Conservation (phyloP, 2,888 invertebrate genomes). For the Amphipyra berbera region DNA sequence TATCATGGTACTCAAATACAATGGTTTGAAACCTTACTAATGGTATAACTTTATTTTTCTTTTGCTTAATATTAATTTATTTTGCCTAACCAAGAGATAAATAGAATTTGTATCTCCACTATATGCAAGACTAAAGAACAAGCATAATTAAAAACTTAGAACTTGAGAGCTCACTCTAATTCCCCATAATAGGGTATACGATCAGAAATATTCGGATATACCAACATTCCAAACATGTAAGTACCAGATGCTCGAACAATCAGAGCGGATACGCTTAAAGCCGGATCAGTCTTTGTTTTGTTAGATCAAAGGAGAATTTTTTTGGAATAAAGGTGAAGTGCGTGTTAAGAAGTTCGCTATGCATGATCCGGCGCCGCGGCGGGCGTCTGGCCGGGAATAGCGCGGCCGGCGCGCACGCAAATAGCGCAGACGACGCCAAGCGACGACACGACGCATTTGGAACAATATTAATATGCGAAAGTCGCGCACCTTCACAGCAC, state of each 20-base stretch:
- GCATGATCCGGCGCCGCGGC: slow-evolving; percentile 66
- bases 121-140: no score
- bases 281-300: slow-evolving; percentile 48
- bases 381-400: slow-evolving; percentile 76
- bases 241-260: slow-evolving; percentile 46
- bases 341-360: slow-evolving; percentile 68
- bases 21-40: slow-evolving; percentile 64
- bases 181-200: not conserved
- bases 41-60: slow-evolving; percentile 31
- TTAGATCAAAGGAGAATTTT: slow-evolving; percentile 72
- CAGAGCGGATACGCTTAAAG: slow-evolving; percentile 26
- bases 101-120: no score
- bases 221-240: slow-evolving; percentile 25
- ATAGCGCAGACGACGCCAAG: slow-evolving; percentile 78
- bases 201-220: slow-evolving; percentile 5
- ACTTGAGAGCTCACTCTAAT: no score
- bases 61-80: slow-evolving; percentile 1
- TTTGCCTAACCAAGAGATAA: not conserved
- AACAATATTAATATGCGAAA: slow-evolving; percentile 76
- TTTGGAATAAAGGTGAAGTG: slow-evolving; percentile 75
- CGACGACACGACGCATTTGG: slow-evolving; percentile 71
- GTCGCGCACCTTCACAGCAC: slow-evolving; percentile 66
- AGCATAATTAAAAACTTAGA: no score
- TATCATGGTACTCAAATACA: slow-evolving; percentile 63
- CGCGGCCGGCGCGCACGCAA: slow-evolving; percentile 65